Evolutionary conservation across 2,113 vertebrate species (phyloP).

Genomic region (Semnopithecus entellus): DNA sequence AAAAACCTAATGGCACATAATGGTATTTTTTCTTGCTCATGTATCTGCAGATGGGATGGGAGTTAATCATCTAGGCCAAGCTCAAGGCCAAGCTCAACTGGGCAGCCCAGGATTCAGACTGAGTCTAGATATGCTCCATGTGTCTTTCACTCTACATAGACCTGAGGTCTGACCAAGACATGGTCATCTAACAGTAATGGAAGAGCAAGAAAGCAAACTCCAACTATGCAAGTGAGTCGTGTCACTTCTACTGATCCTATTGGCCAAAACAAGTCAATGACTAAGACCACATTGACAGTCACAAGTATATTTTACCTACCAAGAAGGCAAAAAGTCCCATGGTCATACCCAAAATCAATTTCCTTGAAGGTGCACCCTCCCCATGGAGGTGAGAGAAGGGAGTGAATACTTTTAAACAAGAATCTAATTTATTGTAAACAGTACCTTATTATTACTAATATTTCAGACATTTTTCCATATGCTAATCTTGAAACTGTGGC

Average conservation of each 20-base stretch:
- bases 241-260: background rate
- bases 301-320: background rate
- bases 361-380: background rate
- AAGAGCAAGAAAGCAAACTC: background rate
- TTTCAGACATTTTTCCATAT: background rate
- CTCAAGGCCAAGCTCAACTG: background rate
- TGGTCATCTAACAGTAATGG: background rate
- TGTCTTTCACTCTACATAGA: background rate
- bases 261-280: background rate
- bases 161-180: background rate
- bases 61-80: background rate
- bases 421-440: background rate
- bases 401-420: background rate
- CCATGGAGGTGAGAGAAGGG: background rate
- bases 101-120: background rate
- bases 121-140: background rate
- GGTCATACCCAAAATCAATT: background rate
- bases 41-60: background rate
- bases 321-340: background rate
- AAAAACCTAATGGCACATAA: background rate
- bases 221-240: rapidly evolving
- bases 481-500: background rate
- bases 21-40: background rate
- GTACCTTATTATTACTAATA: background rate
- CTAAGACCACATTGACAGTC: background rate